Evolutionary conservation across 1,140 invertebrate species (phyloP).

Genomic region (Oedothorax gibbosus): DNA sequence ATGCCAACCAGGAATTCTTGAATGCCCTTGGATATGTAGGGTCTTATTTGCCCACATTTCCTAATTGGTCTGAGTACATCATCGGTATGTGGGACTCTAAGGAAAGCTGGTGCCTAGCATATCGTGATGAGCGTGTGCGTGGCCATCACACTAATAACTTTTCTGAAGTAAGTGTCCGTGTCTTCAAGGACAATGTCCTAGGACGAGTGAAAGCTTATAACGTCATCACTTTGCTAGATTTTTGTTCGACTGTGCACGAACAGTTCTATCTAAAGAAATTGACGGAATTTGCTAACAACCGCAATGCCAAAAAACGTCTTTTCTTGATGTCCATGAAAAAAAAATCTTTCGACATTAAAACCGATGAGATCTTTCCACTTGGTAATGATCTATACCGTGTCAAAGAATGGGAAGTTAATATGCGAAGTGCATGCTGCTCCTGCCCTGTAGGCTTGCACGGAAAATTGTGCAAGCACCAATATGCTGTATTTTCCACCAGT

Average conservation of each 20-base stretch:
- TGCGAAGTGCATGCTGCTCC: not conserved
- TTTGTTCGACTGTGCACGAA: not conserved
- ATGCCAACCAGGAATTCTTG: not conserved
- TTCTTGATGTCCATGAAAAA: not conserved
- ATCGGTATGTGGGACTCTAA: not conserved
- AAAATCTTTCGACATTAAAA: not conserved
- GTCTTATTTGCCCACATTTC: not conserved
- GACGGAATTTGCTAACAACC: not conserved
- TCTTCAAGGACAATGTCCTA: slow-evolving; percentile 13
- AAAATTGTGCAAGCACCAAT: not conserved
- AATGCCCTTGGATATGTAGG: not conserved
- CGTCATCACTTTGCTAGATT: not conserved
- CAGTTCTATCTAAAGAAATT: not conserved
- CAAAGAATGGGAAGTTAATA: not conserved
- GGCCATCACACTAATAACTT: slow-evolving; percentile 17
- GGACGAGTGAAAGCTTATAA: slow-evolving; percentile 2
- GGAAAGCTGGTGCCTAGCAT: not conserved
- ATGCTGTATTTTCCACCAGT: too few species aligned
- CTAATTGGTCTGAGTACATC: not conserved
- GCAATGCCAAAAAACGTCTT: not conserved
- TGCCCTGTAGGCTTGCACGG: not conserved
- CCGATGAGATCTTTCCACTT: not conserved
- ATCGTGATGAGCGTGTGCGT: not conserved
- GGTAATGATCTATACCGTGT: too few species aligned
- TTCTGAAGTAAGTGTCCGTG: not conserved